Conservation (phyloP, 2,797 vertebrate species). For the Etheostoma perlongum region DNA sequence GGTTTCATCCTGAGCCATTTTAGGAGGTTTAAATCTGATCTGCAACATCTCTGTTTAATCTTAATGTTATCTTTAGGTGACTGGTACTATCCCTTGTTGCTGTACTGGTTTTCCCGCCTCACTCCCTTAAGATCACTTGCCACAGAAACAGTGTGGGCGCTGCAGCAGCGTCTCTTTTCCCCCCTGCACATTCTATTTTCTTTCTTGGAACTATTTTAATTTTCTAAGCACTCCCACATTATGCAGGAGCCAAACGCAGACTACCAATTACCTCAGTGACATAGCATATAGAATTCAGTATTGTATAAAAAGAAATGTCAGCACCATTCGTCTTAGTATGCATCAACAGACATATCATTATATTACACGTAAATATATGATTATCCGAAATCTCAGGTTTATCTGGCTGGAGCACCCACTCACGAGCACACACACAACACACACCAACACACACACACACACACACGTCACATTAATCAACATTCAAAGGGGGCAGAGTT, state of each 20-base stretch:
- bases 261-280: constrained; percentile 54
- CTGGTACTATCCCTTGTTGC: constrained; percentile 24
- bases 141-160: constrained; percentile 53
- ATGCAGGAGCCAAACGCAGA: constrained; percentile 47
- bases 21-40: not conserved
- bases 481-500: constrained; percentile 70
- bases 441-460: constrained; percentile 31
- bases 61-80: not conserved
- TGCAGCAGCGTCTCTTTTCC: constrained; percentile 25
- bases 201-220: constrained; percentile 58
- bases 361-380: constrained; percentile 54
- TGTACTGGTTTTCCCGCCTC: constrained; percentile 43
- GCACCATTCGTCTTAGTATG: constrained; percentile 26
- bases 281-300: constrained; percentile 38
- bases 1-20: constrained; percentile 25
- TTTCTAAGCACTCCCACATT: constrained; percentile 58
- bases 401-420: constrained; percentile 31
- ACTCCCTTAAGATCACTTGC: constrained; percentile 53
- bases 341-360: constrained; percentile 46
- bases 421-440: constrained; percentile 11
- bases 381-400: constrained; percentile 53
- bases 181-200: not conserved
- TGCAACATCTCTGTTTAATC: not conserved
- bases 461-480: constrained; percentile 64
- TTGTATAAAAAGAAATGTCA: constrained; percentile 19